Evolutionary conservation across 2,888 invertebrate genomes (phyloP).

Genomic region (Dexiosoma caninum): DNA sequence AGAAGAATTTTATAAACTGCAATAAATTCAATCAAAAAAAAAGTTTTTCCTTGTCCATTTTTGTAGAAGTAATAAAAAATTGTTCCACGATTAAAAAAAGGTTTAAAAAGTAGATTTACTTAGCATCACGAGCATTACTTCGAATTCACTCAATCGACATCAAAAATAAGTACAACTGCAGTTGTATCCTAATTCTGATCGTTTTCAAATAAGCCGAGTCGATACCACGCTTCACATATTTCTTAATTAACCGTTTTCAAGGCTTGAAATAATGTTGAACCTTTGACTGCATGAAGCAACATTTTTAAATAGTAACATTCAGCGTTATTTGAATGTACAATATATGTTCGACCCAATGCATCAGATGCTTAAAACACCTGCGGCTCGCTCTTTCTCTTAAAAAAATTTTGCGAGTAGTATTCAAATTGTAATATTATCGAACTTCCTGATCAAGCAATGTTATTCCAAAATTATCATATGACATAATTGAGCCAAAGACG

Average conservation of each 20-base stretch:
- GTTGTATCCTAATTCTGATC: neutral
- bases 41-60: too few relatives aligned
- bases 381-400: too few relatives aligned
- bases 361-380: too few relatives aligned
- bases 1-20: too few relatives aligned
- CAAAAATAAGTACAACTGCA: too few relatives aligned
- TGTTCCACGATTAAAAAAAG: too few relatives aligned
- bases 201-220: slow-evolving; percentile 22
- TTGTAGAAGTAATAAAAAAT: too few relatives aligned
- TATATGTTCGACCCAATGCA: neutral
- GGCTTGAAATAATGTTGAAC: slow-evolving; percentile 13
- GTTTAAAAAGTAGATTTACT: too few relatives aligned
- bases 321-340: neutral
- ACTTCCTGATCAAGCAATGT: neutral
- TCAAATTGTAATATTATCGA: slow-evolving; percentile 17
- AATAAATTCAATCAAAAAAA: too few relatives aligned
- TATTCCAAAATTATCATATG: neutral
- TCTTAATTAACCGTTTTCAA: slow-evolving; percentile 7
- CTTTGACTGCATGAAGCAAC: slow-evolving; percentile 10
- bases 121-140: too few relatives aligned
- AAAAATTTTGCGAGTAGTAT: neutral
- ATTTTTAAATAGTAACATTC: slow-evolving; percentile 5
- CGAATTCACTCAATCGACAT: too few relatives aligned
- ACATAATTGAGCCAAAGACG: neutral
- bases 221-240: slow-evolving; percentile 17